Evolutionary conservation across 1,140 invertebrate genomes (phyloP).

Genomic region (Leptinotarsa undecemlineata): DNA sequence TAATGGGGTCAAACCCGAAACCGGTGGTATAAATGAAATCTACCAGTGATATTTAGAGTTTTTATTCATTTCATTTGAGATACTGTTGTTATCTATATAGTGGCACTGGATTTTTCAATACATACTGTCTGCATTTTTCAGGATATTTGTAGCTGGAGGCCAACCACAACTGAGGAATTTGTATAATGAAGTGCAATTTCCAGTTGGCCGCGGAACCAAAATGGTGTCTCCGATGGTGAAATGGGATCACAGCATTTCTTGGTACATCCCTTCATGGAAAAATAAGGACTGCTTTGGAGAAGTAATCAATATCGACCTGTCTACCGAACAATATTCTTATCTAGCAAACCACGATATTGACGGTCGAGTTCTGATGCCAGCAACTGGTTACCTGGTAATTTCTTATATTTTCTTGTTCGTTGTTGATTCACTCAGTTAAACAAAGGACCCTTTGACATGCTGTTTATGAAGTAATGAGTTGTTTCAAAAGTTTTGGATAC

Average conservation of each 20-base stretch:
- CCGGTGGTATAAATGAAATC: no score
- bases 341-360: slow-evolving; percentile 88
- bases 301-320: slow-evolving; percentile 22
- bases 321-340: slow-evolving; percentile 55
- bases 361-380: slow-evolving; percentile 90
- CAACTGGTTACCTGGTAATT: slow-evolving; percentile 86
- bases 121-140: slow-evolving; percentile 48
- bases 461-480: no score
- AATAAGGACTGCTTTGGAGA: slow-evolving; percentile 26
- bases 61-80: no score
- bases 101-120: no score
- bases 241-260: slow-evolving; percentile 88
- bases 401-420: not conserved
- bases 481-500: no score
- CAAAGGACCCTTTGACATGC: no score
- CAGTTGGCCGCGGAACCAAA: slow-evolving; percentile 84
- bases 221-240: slow-evolving; percentile 79
- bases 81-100: no score
- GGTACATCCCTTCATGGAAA: slow-evolving; percentile 58
- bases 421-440: no score
- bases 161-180: slow-evolving; percentile 75
- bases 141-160: slow-evolving; percentile 76
- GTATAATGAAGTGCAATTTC: slow-evolving; percentile 76
- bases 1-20: no score
- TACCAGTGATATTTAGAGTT: no score